phyloP scores from a whole-genome alignment of 1,140 invertebrate genomes.

The Diploscapter pachys region DNA sequence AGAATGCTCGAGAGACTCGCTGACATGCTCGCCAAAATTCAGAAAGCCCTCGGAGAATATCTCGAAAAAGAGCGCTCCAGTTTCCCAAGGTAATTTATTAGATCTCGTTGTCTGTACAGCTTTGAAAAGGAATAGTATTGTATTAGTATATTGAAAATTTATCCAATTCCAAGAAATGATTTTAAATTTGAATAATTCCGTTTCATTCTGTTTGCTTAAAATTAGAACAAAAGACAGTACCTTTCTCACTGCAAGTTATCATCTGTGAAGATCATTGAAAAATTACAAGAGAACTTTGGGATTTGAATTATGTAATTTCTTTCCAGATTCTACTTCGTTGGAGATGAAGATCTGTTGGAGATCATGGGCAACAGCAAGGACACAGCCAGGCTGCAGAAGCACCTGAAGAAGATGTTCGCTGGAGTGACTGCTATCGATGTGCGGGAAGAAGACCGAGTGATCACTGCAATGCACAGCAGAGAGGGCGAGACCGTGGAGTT shows the following conservation, averaged over 20 bases:
- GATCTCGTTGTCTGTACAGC: no score
- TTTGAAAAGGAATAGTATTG: no score
- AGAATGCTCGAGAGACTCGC: slow-evolving; percentile 90
- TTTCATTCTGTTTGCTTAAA: no score
- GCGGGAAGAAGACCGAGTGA: slow-evolving; percentile 73
- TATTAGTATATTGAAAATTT: no score
- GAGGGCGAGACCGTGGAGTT: slow-evolving; percentile 96
- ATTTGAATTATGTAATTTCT: not conserved
- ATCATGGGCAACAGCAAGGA: slow-evolving; percentile 99
- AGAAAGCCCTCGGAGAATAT: slow-evolving; percentile 98
- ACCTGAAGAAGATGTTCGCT: slow-evolving; percentile 99
- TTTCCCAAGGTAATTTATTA: slow-evolving; percentile 70
- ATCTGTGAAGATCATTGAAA: no score
- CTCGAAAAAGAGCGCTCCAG: slow-evolving; percentile 93
- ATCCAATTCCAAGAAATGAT: no score
- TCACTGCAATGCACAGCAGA: slow-evolving; percentile 81
- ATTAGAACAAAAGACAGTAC: no score
- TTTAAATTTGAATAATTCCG: no score
- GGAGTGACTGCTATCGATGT: slow-evolving; percentile 89
- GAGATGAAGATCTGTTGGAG: slow-evolving; percentile 97
- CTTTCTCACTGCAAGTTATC: no score
- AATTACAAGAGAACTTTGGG: no score
- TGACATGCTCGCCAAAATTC: slow-evolving; percentile 96
- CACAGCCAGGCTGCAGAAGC: slow-evolving; percentile 91
- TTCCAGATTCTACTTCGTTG: slow-evolving; percentile 88